These are phyloP conservation scores for Phenganax stokvisi DNA, from an alignment of 92 coral and sea anemone genomes.

Conservation along the genomic window DNA sequence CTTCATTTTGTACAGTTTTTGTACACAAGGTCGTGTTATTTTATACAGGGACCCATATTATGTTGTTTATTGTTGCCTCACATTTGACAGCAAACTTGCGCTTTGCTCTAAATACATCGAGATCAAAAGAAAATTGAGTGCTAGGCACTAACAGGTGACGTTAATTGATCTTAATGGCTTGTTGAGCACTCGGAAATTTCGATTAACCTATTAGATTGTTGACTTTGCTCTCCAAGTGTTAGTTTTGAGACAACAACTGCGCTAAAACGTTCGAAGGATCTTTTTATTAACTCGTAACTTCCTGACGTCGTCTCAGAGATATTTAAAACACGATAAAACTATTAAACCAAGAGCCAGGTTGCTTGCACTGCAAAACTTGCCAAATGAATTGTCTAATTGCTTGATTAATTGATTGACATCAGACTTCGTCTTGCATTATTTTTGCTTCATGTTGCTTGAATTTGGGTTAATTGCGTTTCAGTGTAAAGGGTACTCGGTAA, in stretches of 20 bases:
- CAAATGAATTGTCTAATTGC: conserved; percentile 14
- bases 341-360: neutral
- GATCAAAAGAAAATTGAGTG: neutral
- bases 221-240: conserved; percentile 38
- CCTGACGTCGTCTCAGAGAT: conserved; percentile 3
- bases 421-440: conserved; percentile 13
- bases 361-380: conserved; percentile 13
- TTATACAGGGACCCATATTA: neutral
- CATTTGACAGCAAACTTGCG: neutral
- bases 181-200: conserved; percentile 31
- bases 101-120: conserved; percentile 6
- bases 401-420: conserved; percentile 39
- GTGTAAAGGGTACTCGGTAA: neutral
- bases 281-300: neutral
- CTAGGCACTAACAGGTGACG: conserved; percentile 35
- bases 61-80: neutral
- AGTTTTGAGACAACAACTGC: conserved; percentile 23
- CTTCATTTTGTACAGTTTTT: neutral
- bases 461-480: conserved; percentile 9
- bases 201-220: conserved; percentile 36
- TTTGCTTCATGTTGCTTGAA: neutral
- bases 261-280: conserved; percentile 20
- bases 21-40: neutral
- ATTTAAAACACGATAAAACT: neutral
- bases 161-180: conserved; percentile 31